phyloP scores from a whole-genome alignment of 2,888 invertebrate species.

The Barypeithes pellucidus region DNA sequence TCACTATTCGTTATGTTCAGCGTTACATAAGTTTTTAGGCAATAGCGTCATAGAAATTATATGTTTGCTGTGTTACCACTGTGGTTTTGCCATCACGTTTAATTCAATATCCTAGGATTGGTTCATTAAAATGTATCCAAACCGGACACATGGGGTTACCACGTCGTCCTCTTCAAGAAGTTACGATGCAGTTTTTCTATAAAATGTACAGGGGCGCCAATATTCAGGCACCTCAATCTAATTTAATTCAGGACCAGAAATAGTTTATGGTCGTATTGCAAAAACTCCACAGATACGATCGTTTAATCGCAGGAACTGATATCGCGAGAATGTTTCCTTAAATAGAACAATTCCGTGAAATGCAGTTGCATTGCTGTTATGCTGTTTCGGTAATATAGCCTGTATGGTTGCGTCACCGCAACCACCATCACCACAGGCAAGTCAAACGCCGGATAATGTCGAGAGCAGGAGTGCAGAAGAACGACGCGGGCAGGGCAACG shows the following conservation, averaged over 20 bases:
- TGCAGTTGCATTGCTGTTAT: slow-evolving; percentile 26
- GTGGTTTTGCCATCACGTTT: no score
- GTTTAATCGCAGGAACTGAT: slow-evolving; percentile 24
- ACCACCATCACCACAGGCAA: slow-evolving; percentile 14
- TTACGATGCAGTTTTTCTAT: no score
- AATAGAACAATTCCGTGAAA: slow-evolving; percentile 22
- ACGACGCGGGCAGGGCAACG: background rate
- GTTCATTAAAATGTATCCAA: no score
- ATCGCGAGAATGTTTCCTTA: slow-evolving; percentile 21
- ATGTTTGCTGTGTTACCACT: no score
- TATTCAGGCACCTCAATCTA: no score
- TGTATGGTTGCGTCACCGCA: slow-evolving; percentile 19
- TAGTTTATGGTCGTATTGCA: background rate
- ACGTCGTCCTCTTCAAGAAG: no score
- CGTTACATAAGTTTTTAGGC: no score
- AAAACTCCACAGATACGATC: slow-evolving; percentile 20
- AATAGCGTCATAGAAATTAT: no score
- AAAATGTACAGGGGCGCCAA: no score
- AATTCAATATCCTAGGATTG: no score
- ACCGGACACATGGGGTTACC: no score
- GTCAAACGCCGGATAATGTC: slow-evolving; percentile 29
- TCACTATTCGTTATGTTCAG: no score
- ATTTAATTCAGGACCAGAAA: background rate
- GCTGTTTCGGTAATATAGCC: slow-evolving; percentile 24
- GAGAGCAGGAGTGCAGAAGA: slow-evolving; percentile 35